Evolutionary conservation across 2,888 invertebrate species (phyloP).

Genomic region (Belgica antarctica): DNA sequence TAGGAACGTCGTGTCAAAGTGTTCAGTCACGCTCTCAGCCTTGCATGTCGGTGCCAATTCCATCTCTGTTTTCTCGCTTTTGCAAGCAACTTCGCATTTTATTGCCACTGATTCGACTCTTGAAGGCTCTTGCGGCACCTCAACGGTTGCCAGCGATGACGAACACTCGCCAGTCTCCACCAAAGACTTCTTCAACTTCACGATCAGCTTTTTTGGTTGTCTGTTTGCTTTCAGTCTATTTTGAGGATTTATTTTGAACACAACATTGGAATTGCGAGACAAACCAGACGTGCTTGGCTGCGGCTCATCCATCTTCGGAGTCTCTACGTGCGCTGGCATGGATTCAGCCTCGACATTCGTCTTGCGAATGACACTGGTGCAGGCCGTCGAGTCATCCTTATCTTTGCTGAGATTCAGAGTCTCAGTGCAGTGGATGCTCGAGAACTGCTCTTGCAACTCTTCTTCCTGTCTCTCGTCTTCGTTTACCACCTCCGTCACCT

Average conservation of each 20-base stretch:
- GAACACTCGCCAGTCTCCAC: not conserved
- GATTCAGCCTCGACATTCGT: not conserved
- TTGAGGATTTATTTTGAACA: constrained; percentile 32
- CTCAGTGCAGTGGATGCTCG: constrained; percentile 33
- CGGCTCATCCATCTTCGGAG: not conserved
- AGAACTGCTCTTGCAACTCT: constrained; percentile 42
- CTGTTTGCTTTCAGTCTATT: constrained; percentile 43
- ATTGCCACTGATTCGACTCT: not conserved
- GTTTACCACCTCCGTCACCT: not conserved
- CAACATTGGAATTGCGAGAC: not conserved
- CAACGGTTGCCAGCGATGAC: not conserved
- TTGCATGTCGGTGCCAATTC: not conserved
- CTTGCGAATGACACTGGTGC: constrained; percentile 39
- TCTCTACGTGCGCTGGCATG: not conserved
- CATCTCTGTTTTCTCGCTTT: not conserved
- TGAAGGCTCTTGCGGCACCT: not conserved
- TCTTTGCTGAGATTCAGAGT: constrained; percentile 34
- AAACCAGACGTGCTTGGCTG: constrained; percentile 35
- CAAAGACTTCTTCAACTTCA: constrained; percentile 51
- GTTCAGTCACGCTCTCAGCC: constrained; percentile 11
- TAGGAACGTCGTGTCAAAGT: constrained; percentile 22
- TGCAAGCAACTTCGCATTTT: not conserved
- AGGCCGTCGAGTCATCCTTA: constrained; percentile 33
- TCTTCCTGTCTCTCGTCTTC: not conserved
- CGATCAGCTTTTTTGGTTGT: constrained; percentile 51